Evolutionary conservation across 2,113 vertebrate genomes (phyloP).

Genomic region (Mystacornis crossleyi): DNA sequence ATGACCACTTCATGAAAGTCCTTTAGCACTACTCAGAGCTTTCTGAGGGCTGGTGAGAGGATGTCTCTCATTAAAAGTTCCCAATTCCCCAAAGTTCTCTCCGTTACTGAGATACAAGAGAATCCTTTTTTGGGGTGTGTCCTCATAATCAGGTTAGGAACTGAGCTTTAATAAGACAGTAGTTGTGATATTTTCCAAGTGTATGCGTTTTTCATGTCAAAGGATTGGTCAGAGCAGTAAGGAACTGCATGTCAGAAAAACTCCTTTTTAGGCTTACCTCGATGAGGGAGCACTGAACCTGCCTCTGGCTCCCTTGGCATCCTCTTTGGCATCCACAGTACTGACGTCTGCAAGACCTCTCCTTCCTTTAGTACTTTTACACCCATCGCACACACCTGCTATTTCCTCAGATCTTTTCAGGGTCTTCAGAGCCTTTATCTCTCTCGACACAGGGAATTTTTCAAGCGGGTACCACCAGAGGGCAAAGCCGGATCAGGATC

Average conservation of each 20-base stretch:
- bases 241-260: background rate
- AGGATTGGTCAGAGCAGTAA: background rate
- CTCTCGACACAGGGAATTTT: background rate
- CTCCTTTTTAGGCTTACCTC: background rate
- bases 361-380: background rate
- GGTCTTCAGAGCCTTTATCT: background rate
- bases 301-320: background rate
- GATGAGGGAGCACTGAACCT: background rate
- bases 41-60: background rate
- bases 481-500: conserved; percentile 33
- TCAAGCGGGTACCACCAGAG: conserved; percentile 20
- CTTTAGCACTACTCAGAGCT: background rate
- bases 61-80: background rate
- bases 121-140: rapidly evolving
- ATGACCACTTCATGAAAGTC: background rate
- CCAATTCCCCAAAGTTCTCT: background rate
- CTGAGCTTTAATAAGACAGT: background rate
- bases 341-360: background rate
- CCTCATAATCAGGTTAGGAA: background rate
- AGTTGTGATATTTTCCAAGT: background rate
- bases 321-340: background rate
- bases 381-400: background rate
- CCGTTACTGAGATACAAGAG: background rate
- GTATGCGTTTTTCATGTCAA: background rate
- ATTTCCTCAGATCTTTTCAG: background rate